phyloP scores from a whole-genome alignment of 2,888 invertebrate species.

The Bembecia ichneumoniformis region DNA sequence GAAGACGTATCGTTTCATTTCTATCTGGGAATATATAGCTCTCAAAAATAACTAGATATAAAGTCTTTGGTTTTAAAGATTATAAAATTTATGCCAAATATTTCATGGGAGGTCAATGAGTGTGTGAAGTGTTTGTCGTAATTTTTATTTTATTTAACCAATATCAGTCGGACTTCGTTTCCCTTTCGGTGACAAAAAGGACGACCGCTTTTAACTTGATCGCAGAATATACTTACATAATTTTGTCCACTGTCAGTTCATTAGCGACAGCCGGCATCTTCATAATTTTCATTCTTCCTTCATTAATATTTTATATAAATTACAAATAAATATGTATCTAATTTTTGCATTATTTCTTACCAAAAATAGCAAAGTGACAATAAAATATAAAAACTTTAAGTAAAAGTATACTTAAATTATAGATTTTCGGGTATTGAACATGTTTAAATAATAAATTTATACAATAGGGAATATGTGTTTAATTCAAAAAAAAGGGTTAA shows the following conservation, averaged over 20 bases:
- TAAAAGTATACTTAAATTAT: too few relatives aligned
- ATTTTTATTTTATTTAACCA: slow-evolving; percentile 38
- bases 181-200: background rate
- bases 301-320: slow-evolving; percentile 4
- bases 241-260: slow-evolving; percentile 19
- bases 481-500: too few relatives aligned
- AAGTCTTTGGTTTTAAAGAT: slow-evolving; percentile 62
- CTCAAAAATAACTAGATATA: slow-evolving; percentile 35
- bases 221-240: slow-evolving; percentile 30
- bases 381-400: slow-evolving; percentile 10
- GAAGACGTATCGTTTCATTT: slow-evolving; percentile 47
- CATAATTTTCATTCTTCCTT: slow-evolving; percentile 3
- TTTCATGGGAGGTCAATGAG: slow-evolving; percentile 43
- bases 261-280: slow-evolving; percentile 28
- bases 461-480: too few relatives aligned
- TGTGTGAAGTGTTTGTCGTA: slow-evolving; percentile 38
- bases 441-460: too few relatives aligned
- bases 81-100: slow-evolving; percentile 41
- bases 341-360: slow-evolving; percentile 16
- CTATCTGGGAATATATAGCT: slow-evolving; percentile 28
- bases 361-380: slow-evolving; percentile 17
- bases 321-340: background rate
- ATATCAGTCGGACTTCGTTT: slow-evolving; percentile 47
- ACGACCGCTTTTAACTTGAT: background rate
- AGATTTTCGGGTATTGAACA: slow-evolving; percentile 1